Percentiles rank a stretch among this genome's conserved stretches.
Conservation (phyloP, 2,797 vertebrate genomes). For the Furcifer pardalis region DNA sequence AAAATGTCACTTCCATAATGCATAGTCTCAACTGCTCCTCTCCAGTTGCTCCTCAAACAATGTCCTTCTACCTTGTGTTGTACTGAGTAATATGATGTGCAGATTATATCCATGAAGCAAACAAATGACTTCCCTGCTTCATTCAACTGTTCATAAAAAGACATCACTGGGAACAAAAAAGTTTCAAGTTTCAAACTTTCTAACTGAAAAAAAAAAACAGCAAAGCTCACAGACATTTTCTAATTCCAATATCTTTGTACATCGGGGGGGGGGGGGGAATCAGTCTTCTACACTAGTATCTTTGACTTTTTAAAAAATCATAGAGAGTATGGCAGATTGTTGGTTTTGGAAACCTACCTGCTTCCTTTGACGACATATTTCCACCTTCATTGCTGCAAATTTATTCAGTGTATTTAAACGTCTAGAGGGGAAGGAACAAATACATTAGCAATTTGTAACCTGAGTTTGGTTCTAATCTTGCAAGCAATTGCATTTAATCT, state of each 20-base stretch:
- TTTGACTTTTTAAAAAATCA: not conserved
- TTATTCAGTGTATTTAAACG: slow-evolving; percentile 88
- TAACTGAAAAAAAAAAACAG: not conserved
- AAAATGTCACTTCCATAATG: no score
- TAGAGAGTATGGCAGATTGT: not conserved
- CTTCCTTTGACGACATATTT: slow-evolving; percentile 78
- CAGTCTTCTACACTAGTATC: not conserved
- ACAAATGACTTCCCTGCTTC: not conserved
- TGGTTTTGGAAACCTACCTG: slow-evolving; percentile 72
- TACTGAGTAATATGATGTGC: not conserved
- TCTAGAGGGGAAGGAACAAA: slow-evolving; percentile 66
- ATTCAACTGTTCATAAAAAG: not conserved
- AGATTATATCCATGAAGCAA: not conserved
- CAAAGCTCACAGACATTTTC: not conserved
- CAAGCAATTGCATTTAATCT: not conserved
- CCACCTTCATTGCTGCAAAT: slow-evolving; percentile 85
- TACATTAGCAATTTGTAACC: slow-evolving; percentile 21
- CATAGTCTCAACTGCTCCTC: not conserved
- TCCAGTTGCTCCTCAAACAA: not conserved
- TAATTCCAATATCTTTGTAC: not conserved
- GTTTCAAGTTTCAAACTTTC: not conserved
- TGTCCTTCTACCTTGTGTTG: not conserved
- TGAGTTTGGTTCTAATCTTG: slow-evolving; percentile 1
- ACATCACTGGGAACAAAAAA: not conserved
- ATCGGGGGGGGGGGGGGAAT: no score